Conservation (phyloP, 2,797 vertebrate species). For the Pampus argenteus region DNA sequence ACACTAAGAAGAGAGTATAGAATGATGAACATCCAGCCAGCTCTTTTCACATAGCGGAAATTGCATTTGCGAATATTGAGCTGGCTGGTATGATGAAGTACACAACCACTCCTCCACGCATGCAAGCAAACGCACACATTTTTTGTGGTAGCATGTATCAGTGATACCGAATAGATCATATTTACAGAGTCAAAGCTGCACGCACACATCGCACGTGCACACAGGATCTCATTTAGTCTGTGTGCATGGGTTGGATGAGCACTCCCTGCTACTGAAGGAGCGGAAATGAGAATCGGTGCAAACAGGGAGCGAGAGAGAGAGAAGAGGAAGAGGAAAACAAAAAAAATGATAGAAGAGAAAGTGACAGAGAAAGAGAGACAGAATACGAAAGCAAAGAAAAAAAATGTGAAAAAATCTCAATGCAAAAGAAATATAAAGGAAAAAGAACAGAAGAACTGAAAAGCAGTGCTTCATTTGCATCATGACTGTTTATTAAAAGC, state of each 20-base stretch:
- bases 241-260: slow-evolving; percentile 57
- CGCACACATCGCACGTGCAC: slow-evolving; percentile 7
- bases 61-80: slow-evolving; percentile 81
- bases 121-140: slow-evolving; percentile 15
- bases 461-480: slow-evolving; percentile 9
- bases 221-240: slow-evolving; percentile 66
- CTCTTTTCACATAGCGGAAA: slow-evolving; percentile 75
- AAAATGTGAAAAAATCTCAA: background rate
- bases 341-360: slow-evolving; percentile 32
- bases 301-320: slow-evolving; percentile 25
- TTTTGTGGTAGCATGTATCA: slow-evolving; percentile 46
- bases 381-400: slow-evolving; percentile 24
- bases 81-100: slow-evolving; percentile 70
- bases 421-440: slow-evolving; percentile 13
- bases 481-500: slow-evolving; percentile 16
- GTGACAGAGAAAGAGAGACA: slow-evolving; percentile 33
- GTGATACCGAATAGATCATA: slow-evolving; percentile 59
- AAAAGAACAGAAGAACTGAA: slow-evolving; percentile 10
- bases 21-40: slow-evolving; percentile 73
- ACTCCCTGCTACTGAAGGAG: slow-evolving; percentile 56
- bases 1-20: slow-evolving; percentile 62
- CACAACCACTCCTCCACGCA: slow-evolving; percentile 50
- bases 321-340: background rate
- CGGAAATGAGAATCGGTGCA: slow-evolving; percentile 71
- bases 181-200: slow-evolving; percentile 49